Evolutionary conservation across 2,888 invertebrate genomes (phyloP).

Genomic region (Temnothorax ravouxi): DNA sequence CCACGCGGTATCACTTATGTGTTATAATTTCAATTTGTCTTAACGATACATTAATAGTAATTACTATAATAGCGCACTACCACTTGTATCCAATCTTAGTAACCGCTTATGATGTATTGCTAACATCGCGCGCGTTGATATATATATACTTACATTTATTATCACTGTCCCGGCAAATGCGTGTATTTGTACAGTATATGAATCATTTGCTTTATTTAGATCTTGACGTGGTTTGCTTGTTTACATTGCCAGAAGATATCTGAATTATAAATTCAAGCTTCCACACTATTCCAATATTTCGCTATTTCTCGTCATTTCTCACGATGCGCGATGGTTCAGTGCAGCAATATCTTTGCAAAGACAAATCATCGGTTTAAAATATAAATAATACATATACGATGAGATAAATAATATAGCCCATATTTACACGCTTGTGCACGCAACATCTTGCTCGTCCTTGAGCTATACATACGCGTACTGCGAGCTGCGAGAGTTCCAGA

Average conservation of each 20-base stretch:
- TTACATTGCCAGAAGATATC: conserved; percentile 19
- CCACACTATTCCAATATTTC: not conserved
- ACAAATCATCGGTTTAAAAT: not conserved
- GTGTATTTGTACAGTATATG: conserved; percentile 8
- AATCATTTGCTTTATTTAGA: conserved; percentile 38
- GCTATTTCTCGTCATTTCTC: conserved; percentile 8
- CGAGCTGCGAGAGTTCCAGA: conserved; percentile 63
- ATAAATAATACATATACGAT: not conserved
- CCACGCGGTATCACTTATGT: not conserved
- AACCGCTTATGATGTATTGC: not conserved
- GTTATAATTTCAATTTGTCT: not conserved
- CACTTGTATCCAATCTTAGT: not conserved
- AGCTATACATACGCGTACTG: conserved; percentile 76
- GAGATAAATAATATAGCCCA: not conserved
- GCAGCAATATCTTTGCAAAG: conserved; percentile 1
- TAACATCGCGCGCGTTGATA: not conserved
- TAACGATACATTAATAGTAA: not conserved
- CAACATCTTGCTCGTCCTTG: conserved; percentile 78
- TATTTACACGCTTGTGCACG: conserved; percentile 44
- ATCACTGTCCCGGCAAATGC: not conserved
- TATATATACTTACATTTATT: conserved; percentile 18
- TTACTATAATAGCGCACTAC: not conserved
- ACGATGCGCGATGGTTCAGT: not conserved
- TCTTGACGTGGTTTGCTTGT: conserved; percentile 7
- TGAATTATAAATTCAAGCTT: not conserved